A percentile compares a stretch with the other conserved stretches of the same genome.
Evolutionary conservation across 1,140 invertebrate genomes (phyloP).

Genomic region (Colletes gigas): DNA sequence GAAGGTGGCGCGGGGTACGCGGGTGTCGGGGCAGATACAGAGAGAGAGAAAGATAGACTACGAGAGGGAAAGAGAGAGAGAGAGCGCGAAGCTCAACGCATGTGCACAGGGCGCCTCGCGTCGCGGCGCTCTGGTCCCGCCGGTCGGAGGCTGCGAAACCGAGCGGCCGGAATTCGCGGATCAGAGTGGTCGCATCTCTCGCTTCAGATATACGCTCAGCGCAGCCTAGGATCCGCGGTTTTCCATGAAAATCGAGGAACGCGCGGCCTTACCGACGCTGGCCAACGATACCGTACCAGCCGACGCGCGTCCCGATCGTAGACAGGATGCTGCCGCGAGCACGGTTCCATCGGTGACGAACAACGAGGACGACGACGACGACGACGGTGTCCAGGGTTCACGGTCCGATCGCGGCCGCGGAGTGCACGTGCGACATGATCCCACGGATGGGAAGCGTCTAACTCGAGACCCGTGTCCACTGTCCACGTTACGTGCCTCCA

Average conservation of each 20-base stretch:
- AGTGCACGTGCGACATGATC: slow-evolving; percentile 53
- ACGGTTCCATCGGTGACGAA: slow-evolving; percentile 59
- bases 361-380: slow-evolving; percentile 33
- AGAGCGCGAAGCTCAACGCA: slow-evolving; percentile 76
- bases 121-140: slow-evolving; percentile 78
- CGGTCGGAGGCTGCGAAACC: slow-evolving; percentile 78
- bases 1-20: slow-evolving; percentile 45
- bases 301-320: slow-evolving; percentile 26
- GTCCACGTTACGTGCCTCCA: slow-evolving; percentile 2
- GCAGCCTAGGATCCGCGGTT: slow-evolving; percentile 54
- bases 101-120: slow-evolving; percentile 80
- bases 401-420: slow-evolving; percentile 25
- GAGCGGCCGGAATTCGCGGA: slow-evolving; percentile 78
- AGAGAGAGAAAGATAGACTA: background rate
- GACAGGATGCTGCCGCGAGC: slow-evolving; percentile 45
- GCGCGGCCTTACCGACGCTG: slow-evolving; percentile 59
- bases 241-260: slow-evolving; percentile 65
- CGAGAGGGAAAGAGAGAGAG: slow-evolving; percentile 49
- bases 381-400: background rate
- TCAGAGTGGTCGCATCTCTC: slow-evolving; percentile 80
- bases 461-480: background rate
- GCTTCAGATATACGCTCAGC: slow-evolving; percentile 71
- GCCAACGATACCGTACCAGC: slow-evolving; percentile 45
- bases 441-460: background rate
- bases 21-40: slow-evolving; percentile 60